Percentiles rank a stretch among this genome's conserved stretches.
phyloP scores from a whole-genome alignment of 2,888 invertebrate species.

The Ectemnius lituratus region DNA sequence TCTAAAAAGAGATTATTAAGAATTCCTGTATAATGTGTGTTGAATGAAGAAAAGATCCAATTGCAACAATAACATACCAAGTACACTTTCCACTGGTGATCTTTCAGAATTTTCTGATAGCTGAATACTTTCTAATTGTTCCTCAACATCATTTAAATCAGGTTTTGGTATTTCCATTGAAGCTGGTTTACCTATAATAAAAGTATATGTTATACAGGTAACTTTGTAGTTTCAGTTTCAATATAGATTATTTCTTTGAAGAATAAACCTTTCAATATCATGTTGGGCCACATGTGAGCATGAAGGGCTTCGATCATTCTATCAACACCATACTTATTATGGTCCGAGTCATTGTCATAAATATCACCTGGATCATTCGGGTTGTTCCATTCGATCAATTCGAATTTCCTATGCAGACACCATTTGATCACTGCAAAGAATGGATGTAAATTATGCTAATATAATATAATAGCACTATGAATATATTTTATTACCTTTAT shows the following conservation, averaged over 20 bases:
- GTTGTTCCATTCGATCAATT: constrained; percentile 82
- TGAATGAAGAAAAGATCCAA: background rate
- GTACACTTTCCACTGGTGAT: constrained; percentile 69
- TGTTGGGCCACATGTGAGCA: constrained; percentile 86
- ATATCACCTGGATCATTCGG: constrained; percentile 71
- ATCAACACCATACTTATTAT: constrained; percentile 83
- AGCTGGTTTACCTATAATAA: constrained; percentile 46
- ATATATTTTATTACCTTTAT: constrained; percentile 77
- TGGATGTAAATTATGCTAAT: constrained; percentile 12
- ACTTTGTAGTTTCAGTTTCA: background rate
- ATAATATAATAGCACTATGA: background rate
- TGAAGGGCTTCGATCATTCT: constrained; percentile 85
- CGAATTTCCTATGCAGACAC: constrained; percentile 85
- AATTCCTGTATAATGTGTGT: background rate
- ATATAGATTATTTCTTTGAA: background rate
- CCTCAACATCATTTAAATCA: constrained; percentile 67
- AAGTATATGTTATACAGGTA: background rate
- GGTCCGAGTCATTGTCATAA: constrained; percentile 77
- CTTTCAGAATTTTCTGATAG: constrained; percentile 62
- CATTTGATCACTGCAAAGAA: constrained; percentile 80
- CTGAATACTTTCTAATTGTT: constrained; percentile 69
- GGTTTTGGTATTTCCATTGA: constrained; percentile 31
- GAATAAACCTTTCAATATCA: constrained; percentile 80
- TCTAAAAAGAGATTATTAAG: constrained; percentile 55
- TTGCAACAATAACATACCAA: constrained; percentile 60